phyloP scores from a whole-genome alignment of 2,113 vertebrate species.

The Neopipo cinnamomea region DNA sequence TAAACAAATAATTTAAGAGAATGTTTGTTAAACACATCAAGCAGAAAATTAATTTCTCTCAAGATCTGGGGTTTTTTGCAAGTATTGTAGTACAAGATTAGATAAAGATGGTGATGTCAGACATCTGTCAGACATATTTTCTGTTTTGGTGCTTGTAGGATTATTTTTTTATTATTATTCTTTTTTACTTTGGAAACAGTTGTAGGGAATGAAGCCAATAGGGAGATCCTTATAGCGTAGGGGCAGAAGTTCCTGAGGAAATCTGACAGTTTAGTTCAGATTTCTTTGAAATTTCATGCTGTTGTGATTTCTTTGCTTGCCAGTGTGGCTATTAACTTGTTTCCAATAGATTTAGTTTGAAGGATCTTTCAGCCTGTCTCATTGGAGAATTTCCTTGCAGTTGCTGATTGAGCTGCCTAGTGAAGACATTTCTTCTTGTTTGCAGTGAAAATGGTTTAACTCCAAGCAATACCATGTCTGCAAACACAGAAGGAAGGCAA shows the following conservation, averaged over 20 bases:
- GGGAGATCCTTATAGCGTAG: neutral
- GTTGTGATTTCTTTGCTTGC: neutral
- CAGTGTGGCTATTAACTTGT: neutral
- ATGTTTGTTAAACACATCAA: neutral
- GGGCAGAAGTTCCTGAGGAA: neutral
- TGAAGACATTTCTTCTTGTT: constrained; percentile 53
- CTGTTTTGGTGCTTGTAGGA: neutral
- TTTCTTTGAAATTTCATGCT: neutral
- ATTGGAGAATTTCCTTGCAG: neutral
- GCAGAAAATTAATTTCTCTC: neutral
- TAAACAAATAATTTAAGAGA: neutral
- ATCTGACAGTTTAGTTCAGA: neutral
- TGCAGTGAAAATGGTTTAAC: constrained; percentile 35
- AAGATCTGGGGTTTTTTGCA: neutral
- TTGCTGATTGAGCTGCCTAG: constrained; percentile 18
- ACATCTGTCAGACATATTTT: neutral
- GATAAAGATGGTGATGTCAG: neutral
- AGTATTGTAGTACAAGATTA: neutral
- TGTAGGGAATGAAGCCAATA: neutral
- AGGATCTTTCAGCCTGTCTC: neutral
- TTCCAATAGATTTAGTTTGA: neutral
- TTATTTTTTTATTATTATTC: neutral
- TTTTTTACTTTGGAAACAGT: neutral
- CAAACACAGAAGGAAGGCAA: neutral
- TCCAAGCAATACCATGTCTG: constrained; percentile 16